A percentile compares a stretch with the other conserved stretches of the same genome.
These are phyloP conservation scores for Lamprotornis superbus DNA, from an alignment of 2,113 vertebrate species.

Conservation along the genomic window DNA sequence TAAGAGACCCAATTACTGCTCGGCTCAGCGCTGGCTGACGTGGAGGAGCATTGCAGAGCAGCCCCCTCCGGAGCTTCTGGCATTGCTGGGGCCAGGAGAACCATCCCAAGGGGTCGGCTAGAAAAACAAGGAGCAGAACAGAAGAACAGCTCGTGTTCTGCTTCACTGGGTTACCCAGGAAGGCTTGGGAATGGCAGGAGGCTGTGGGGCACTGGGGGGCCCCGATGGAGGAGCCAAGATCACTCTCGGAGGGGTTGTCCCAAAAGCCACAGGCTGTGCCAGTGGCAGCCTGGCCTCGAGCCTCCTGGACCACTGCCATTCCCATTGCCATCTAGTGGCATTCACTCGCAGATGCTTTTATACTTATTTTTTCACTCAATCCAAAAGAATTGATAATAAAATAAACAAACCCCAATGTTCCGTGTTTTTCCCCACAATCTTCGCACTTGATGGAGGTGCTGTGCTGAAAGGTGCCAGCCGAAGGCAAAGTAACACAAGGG, in stretches of 20 bases:
- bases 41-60: background rate
- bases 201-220: background rate
- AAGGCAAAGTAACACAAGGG: background rate
- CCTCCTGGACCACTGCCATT: background rate
- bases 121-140: background rate
- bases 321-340: background rate
- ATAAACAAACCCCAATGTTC: background rate
- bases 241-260: background rate
- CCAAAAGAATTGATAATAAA: rapidly evolving
- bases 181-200: background rate
- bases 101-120: background rate
- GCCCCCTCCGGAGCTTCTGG: background rate
- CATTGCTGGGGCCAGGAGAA: background rate
- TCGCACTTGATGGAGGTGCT: rapidly evolving
- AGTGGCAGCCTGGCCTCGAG: background rate
- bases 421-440: rapidly evolving
- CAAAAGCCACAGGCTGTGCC: background rate
- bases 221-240: too few relatives aligned
- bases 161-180: too few relatives aligned
- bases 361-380: background rate
- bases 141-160: background rate
- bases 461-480: rapidly evolving
- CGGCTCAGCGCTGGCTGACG: background rate
- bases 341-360: background rate
- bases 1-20: slow-evolving; percentile 33